phyloP scores from a whole-genome alignment of 64 coral and sea anemone species.

The Porites lutea region DNA sequence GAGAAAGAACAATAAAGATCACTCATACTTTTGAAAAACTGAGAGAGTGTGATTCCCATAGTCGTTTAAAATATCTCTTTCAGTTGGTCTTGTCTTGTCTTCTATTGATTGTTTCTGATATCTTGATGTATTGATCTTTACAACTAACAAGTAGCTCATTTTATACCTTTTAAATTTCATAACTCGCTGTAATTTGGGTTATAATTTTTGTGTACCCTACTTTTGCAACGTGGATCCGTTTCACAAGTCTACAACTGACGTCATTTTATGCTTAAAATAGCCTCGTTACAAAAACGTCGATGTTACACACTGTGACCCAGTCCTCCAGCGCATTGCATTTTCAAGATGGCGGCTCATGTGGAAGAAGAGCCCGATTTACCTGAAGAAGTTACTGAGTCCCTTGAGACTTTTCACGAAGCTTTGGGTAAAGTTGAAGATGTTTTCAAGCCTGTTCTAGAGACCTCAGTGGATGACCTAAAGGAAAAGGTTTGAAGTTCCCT shows the following conservation, averaged over 20 bases:
- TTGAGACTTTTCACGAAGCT: conserved; percentile 85
- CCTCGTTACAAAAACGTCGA: neutral
- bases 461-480: conserved; percentile 70
- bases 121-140: neutral
- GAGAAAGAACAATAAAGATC: conserved; percentile 16
- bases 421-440: conserved; percentile 92
- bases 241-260: neutral
- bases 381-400: conserved; percentile 86
- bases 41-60: conserved; percentile 23
- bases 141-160: neutral
- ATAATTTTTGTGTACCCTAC: conserved; percentile 1
- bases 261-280: conserved; percentile 24
- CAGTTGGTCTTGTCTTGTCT: neutral
- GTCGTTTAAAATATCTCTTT: neutral
- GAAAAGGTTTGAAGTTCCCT: conserved; percentile 65
- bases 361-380: conserved; percentile 86
- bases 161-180: neutral
- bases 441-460: conserved; percentile 76
- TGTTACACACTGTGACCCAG: neutral
- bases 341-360: conserved; percentile 83
- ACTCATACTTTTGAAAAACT: neutral
- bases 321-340: neutral
- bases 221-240: neutral
- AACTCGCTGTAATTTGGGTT: neutral
- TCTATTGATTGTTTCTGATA: neutral